A percentile compares a stretch with the other conserved stretches of the same genome.
These are phyloP conservation scores for Tyrannus savana DNA, from an alignment of 2,113 vertebrate genomes.

Conservation along the genomic window DNA sequence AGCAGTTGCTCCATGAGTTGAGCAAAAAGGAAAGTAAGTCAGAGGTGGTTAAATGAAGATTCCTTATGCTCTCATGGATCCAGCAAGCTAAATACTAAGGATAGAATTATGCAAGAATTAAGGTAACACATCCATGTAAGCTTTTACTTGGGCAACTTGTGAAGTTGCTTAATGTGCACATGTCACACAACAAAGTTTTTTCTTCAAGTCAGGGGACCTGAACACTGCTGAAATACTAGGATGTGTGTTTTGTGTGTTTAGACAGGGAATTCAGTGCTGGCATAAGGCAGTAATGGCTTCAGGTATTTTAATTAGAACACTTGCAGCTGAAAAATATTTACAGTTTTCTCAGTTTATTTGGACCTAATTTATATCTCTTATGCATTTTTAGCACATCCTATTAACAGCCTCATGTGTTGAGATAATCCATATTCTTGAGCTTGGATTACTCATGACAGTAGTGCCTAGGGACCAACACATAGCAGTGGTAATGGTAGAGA, in stretches of 20 bases:
- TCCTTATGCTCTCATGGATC: not conserved
- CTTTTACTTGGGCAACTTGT: not conserved
- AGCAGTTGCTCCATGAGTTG: not conserved
- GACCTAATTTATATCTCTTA: not conserved
- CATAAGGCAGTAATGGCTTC: not conserved
- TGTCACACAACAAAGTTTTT: not conserved
- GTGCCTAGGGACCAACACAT: not conserved
- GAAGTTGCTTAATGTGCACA: not conserved
- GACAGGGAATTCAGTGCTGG: not conserved
- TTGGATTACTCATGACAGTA: not conserved
- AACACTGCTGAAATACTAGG: not conserved
- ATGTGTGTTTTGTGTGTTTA: not conserved
- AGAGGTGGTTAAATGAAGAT: not conserved
- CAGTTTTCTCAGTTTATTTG: not conserved
- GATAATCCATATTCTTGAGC: not conserved
- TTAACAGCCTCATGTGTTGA: not conserved
- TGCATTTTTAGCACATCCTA: not conserved
- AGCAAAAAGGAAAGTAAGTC: not conserved
- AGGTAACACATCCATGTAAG: not conserved
- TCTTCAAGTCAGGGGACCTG: not conserved
- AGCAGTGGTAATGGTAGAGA: not conserved
- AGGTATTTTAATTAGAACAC: not conserved
- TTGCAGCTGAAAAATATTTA: not conserved
- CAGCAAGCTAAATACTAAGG: not conserved
- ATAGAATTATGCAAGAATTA: not conserved